These are phyloP conservation scores for Trachymyrmex septentrionalis DNA, from an alignment of 1,140 invertebrate species.

Conservation along the genomic window DNA sequence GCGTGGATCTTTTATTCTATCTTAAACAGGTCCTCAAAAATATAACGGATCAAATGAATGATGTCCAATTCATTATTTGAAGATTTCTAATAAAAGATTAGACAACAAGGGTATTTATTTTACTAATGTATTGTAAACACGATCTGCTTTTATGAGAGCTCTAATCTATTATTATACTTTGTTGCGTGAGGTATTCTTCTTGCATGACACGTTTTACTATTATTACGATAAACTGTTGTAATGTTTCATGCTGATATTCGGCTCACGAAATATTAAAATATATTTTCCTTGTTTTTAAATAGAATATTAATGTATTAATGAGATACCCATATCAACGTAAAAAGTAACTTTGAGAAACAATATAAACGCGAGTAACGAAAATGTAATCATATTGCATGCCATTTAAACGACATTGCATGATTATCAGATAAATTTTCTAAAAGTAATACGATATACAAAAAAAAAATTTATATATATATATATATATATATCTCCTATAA, in stretches of 20 bases:
- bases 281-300: background rate
- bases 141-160: background rate
- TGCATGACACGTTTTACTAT: background rate
- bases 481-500: background rate
- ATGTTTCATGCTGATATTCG: background rate
- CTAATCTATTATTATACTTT: background rate
- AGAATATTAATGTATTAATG: background rate
- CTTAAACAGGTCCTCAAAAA: too few species aligned
- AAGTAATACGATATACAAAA: background rate
- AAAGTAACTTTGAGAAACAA: background rate
- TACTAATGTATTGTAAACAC: background rate
- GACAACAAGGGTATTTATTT: background rate
- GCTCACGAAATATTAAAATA: background rate
- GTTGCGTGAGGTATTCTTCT: background rate
- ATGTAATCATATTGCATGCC: background rate
- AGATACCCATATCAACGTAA: background rate
- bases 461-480: too few species aligned
- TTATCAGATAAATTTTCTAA: background rate
- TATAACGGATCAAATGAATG: too few species aligned
- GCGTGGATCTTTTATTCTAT: too few species aligned
- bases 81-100: background rate
- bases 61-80: too few species aligned
- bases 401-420: background rate
- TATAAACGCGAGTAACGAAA: background rate
- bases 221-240: constrained; percentile 3